Base-by-base conservation (phyloP, 2,113 vertebrate species). In the Caretta caretta region DNA sequence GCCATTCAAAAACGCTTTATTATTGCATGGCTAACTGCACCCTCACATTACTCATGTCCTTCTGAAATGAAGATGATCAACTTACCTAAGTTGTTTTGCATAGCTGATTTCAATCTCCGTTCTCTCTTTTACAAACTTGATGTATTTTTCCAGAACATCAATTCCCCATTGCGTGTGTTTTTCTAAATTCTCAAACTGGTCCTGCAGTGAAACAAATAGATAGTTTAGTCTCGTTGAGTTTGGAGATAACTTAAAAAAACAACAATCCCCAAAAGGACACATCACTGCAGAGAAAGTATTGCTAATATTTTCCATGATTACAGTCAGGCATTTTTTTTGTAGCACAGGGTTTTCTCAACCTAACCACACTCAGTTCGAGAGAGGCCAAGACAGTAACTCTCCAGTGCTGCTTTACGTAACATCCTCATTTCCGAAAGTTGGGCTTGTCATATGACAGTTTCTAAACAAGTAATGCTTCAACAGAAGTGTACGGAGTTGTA, bases 31-130 rank as follows among this genome's bases (percentile, higher is more conserved):
- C 51, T 22, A 20, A 11, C n/a, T 79, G 25, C 56, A 90, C n/a
- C 51, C 80, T 57, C 27, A 83, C 19, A 76, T 13, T 76, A 62
- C 31, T 48, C 53, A 19, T 5, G 46, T 11, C 10, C 59, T 49
- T 10, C 91, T 95, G 46, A 86, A 35, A 8, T 75, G 51, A 5
- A 42, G 5, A 4, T 6, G 42, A 50, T n/a, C 84, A n/a, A 97
- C 99, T 99, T 98, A 99, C 99, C 99, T 99, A 98, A 99, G 99
- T 96, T 99, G 99, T 97, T 99, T 99, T 98, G 99, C 99, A 99
- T 99, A 99, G 99, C 90, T 99, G 98, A 98, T 98, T 97, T 99
- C 99, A 25, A 99, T 99, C 95, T 99, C 99, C 4, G 99, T 98
- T 95, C 99, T 98, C 90, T 99, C 99, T 97, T 99, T 99, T 5